These are phyloP conservation scores for Morinoia aosen DNA, from an alignment of 2,888 invertebrate species.

Conservation along the genomic window DNA sequence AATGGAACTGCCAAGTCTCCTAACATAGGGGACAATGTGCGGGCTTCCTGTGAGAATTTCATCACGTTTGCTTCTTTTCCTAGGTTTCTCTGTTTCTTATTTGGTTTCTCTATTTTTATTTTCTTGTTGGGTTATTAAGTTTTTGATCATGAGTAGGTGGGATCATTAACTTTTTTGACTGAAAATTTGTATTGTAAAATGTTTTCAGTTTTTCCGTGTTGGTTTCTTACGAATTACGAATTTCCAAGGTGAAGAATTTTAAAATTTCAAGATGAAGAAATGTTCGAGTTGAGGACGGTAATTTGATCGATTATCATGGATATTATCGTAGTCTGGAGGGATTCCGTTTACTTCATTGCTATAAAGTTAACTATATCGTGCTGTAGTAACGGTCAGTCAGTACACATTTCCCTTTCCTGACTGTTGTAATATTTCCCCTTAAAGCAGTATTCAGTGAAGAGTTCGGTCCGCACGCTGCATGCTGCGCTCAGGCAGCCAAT, in stretches of 20 bases:
- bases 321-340: not conserved
- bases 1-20: slow-evolving; percentile 29
- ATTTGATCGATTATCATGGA: not conserved
- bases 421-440: no score
- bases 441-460: no score
- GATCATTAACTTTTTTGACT: not conserved
- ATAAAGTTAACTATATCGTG: not conserved
- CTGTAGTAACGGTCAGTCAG: not conserved
- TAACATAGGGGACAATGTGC: not conserved
- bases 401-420: not conserved
- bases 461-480: no score
- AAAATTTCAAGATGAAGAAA: not conserved
- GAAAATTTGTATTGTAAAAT: not conserved
- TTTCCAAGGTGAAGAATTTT: not conserved
- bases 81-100: not conserved
- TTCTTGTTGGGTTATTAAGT: not conserved
- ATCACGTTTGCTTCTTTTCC: not conserved
- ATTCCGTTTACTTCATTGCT: not conserved
- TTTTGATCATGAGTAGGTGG: no score
- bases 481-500: not conserved
- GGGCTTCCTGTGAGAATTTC: not conserved
- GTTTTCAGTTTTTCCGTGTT: not conserved
- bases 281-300: not conserved
- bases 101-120: not conserved
- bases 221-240: no score